Conservation (phyloP, 2,888 invertebrate species). For the Vandiemenella viatica region DNA sequence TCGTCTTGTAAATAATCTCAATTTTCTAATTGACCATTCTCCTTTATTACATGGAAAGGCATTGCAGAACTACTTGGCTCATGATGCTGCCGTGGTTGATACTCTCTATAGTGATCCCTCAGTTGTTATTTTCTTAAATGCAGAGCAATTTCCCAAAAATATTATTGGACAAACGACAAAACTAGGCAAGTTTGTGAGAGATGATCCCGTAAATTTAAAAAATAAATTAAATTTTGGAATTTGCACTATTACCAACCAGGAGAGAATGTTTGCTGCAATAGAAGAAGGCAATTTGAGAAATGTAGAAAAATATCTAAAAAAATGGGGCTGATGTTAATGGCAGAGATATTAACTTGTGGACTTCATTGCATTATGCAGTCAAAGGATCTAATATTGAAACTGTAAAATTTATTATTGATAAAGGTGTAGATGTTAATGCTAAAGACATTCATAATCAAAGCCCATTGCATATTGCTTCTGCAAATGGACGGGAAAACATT, state of each 20-base stretch:
- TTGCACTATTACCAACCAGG: conserved; percentile 7
- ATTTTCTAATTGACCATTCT: conserved; percentile 15
- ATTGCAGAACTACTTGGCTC: conserved; percentile 19
- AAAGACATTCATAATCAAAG: too few relatives aligned
- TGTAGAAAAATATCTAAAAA: conserved; percentile 9
- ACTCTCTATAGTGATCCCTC: conserved; percentile 13
- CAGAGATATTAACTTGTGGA: too few relatives aligned
- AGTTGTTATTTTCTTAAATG: conserved; percentile 14
- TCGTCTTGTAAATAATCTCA: conserved; percentile 10
- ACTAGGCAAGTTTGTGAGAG: conserved; percentile 8
- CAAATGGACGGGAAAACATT: too few relatives aligned
- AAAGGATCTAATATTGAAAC: too few relatives aligned
- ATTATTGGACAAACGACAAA: background rate
- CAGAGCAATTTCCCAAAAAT: conserved; percentile 8
- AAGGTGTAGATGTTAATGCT: too few relatives aligned
- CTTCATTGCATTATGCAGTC: too few relatives aligned
- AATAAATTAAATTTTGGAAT: background rate
- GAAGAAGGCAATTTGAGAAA: conserved; percentile 11
- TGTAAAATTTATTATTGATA: too few relatives aligned
- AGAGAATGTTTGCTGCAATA: too few relatives aligned
- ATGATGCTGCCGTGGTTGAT: conserved; percentile 15
- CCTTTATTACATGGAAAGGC: conserved; percentile 18
- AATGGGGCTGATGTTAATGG: conserved; percentile 12
- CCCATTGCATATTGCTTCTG: too few relatives aligned
- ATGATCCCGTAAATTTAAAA: conserved; percentile 8